A percentile compares a stretch with the other conserved stretches of the same genome.
These are phyloP conservation scores for Octodon degus DNA, from an alignment of 2,113 vertebrate genomes.

Conservation along the genomic window DNA sequence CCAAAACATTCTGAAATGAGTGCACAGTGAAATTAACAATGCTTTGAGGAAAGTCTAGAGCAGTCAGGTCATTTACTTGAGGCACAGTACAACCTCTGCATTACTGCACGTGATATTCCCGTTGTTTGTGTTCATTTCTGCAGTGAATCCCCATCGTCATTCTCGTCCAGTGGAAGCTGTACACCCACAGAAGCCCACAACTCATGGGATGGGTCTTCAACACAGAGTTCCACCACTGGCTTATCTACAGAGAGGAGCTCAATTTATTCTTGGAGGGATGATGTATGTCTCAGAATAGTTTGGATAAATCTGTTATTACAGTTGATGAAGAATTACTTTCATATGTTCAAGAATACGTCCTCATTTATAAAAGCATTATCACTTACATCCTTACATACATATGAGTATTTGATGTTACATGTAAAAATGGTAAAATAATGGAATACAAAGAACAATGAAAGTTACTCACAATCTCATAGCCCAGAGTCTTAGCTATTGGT, in stretches of 20 bases:
- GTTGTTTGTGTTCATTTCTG: constrained; percentile 58
- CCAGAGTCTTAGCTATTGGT: not conserved
- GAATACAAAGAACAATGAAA: not conserved
- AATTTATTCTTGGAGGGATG: constrained; percentile 91
- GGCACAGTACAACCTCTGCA: not conserved
- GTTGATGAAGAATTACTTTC: not conserved
- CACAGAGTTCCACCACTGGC: constrained; percentile 85
- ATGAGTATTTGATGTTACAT: not conserved
- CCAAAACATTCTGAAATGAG: not conserved
- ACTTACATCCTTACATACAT: not conserved
- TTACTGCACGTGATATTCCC: not conserved
- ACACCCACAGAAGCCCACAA: constrained; percentile 81
- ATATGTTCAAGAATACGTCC: not conserved
- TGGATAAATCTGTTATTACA: not conserved
- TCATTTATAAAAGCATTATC: not conserved
- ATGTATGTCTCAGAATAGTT: constrained; percentile 84
- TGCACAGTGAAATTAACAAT: not conserved
- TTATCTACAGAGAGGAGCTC: constrained; percentile 91
- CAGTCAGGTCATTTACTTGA: not conserved
- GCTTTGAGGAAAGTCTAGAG: not conserved
- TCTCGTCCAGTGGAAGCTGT: constrained; percentile 76
- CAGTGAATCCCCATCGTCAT: constrained; percentile 80
- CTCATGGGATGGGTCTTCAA: constrained; percentile 85
- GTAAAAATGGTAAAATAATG: not conserved
- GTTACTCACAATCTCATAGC: not conserved